Evolutionary conservation across 2,797 vertebrate species (phyloP).

Genomic region (Gobionotothen gibberifrons): DNA sequence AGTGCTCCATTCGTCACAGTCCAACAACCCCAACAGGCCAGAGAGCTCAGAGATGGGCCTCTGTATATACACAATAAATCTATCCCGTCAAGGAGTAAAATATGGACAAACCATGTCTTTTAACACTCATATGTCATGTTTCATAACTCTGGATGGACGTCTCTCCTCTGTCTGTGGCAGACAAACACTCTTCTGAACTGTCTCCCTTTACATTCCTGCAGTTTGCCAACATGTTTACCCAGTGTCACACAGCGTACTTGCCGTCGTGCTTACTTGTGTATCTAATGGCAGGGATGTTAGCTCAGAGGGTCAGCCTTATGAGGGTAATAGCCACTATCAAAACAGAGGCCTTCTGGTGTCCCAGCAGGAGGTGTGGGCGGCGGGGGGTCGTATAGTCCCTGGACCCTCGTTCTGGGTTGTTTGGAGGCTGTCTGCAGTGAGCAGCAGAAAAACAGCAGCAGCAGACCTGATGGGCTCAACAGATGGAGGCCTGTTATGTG

Average conservation of each 20-base stretch:
- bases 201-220: constrained; percentile 55
- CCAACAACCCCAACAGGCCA: neutral
- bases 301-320: constrained; percentile 68
- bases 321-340: constrained; percentile 71
- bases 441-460: constrained; percentile 46
- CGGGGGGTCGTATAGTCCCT: constrained; percentile 11
- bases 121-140: neutral
- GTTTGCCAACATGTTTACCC: constrained; percentile 69
- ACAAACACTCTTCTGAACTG: constrained; percentile 27
- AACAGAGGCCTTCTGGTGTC: constrained; percentile 83
- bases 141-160: neutral
- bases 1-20: constrained; percentile 33
- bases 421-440: constrained; percentile 55
- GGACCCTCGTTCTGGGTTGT: constrained; percentile 49
- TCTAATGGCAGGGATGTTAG: constrained; percentile 69
- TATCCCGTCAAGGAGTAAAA: neutral
- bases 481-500: constrained; percentile 63
- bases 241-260: constrained; percentile 59
- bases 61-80: neutral
- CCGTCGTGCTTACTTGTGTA: constrained; percentile 68
- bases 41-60: constrained; percentile 18
- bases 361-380: constrained; percentile 60
- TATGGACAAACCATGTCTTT: neutral
- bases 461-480: constrained; percentile 66
- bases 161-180: constrained; percentile 20